Percentiles rank a stretch among this genome's conserved stretches.
phyloP scores from a whole-genome alignment of 2,113 vertebrate species.

The Urocitellus parryii region DNA sequence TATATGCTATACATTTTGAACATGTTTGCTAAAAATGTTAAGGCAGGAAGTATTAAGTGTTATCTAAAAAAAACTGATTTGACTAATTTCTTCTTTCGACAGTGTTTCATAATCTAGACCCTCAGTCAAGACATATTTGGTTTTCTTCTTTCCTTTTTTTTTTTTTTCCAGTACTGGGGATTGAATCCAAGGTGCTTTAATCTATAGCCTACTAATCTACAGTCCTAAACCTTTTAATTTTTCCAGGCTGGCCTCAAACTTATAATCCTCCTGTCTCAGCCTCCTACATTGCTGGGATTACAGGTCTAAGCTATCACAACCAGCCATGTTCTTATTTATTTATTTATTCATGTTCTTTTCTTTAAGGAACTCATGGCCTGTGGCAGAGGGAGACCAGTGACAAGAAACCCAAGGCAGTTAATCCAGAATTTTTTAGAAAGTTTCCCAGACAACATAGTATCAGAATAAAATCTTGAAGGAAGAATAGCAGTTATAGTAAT shows the following conservation, averaged over 20 bases:
- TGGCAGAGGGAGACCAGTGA: background rate
- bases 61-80: background rate
- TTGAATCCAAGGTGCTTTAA: no score
- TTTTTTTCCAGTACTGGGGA: no score
- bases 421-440: background rate
- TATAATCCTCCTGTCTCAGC: no score
- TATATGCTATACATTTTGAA: background rate
- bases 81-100: background rate
- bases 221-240: no score
- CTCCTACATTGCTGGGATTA: no score
- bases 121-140: background rate
- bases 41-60: conserved; percentile 25
- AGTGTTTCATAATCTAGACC: background rate
- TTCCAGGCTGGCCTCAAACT: no score
- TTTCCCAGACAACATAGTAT: background rate
- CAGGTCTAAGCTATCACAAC: no score
- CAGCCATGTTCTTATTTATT: background rate
- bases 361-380: background rate
- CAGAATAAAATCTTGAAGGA: background rate
- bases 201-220: no score
- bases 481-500: background rate
- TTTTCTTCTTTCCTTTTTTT: no score
- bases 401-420: background rate
- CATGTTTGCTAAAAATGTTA: conserved; percentile 26
- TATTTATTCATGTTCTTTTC: background rate